Evolutionary conservation across 2,888 invertebrate genomes (phyloP), one percentile per base, ranked within the genome.

Genomic region (Cyaniris semiargus): DNA sequence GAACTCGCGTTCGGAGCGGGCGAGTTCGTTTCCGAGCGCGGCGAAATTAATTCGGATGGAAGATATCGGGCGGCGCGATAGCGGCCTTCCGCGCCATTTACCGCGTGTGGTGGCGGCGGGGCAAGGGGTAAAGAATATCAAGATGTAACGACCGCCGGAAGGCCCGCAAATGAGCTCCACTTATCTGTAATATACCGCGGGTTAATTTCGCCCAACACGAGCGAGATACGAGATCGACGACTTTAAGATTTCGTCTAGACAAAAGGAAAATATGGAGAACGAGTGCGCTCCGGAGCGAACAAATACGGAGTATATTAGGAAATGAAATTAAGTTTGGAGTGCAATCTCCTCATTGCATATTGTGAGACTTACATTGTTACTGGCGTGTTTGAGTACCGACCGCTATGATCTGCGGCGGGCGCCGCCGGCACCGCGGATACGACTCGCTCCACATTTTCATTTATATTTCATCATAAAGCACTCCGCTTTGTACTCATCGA

Each of bases 161-260:
- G 93, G 93, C 92, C 89, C 92, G 93, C 93, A 94, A 94, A 93
- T 94, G 93, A 94, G 94, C 94, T 92, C 91, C 92, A 94, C 91
- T 94, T 94, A 94, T 94, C 93, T 93, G 88, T 86, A 87, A 90
- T 93, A 93, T 93, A 93, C 90, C 88, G 90, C 91, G 93, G 94
- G 94, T 93, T 93, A 93, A 94, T 93, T 93, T 91, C 86, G 92
- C 89, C 93, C 93, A 91, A 93, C 93, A 92, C 91, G 92, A 91
- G 92, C 93, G 91, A 93, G 93, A 92, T 89, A 66, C 87, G 87
- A 92, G 92, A 92, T 92, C 53, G 74, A 74, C 48, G 27, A 74
- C 27, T 27, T 27, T 48, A 48, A 23, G 74, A 74, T 44, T 44
- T 92, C 90, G 93, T 93, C 93, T 93, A 93, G 93, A 93, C 93